Base-by-base conservation (phyloP, 2,113 vertebrate species). In the Hystrix cristata region DNA sequence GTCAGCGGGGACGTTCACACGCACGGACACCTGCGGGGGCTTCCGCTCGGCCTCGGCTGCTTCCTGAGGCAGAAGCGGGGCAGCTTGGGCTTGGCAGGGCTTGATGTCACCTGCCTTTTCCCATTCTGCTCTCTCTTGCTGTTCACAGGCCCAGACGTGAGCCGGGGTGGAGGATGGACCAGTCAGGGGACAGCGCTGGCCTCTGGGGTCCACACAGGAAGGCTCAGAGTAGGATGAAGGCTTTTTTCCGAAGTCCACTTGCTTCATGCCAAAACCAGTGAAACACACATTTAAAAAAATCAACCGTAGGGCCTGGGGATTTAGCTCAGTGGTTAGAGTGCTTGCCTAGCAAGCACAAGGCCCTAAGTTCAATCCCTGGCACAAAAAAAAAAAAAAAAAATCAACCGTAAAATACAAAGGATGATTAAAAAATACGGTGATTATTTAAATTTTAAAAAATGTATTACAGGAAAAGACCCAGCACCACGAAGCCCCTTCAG, bases 41-140 rank as follows among this genome's bases (percentile, higher is more conserved):
- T 95, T 97, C 96, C 97, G 91, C 64, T 91, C 13, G 7, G 72
- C 90, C 82, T 38, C 9, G 71, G 89, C 91, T 89, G 71, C 64
- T 97, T 97, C 93, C 86, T 86, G 95, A 48, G 72, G 79, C 86
- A 69, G 82, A 94, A 60, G 72, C 48, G 15, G 27, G 11, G 48
- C 1, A 31, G 85, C 55, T 16, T 7, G 46, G 43, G 78, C 86
- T 89, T 94, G 95, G 93, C 94, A 83, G 65, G 29, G 82, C 23
- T n/a, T 14, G 14, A 9, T 2, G 34, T 12, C 85, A 38, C 85
- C 93, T 13, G 4, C 72, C 89, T 86, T 91, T 91, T 69, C 83
- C 94, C 69, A 29, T 43, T 62, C 67, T 87, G 46, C 9, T 53
- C 74, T 67, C n/a, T 65, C 38, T 38, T 38, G 38, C 38, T n/a